Evolutionary conservation across 2,113 vertebrate species (phyloP).

Genomic region (Sarotherodon lohbergeri): DNA sequence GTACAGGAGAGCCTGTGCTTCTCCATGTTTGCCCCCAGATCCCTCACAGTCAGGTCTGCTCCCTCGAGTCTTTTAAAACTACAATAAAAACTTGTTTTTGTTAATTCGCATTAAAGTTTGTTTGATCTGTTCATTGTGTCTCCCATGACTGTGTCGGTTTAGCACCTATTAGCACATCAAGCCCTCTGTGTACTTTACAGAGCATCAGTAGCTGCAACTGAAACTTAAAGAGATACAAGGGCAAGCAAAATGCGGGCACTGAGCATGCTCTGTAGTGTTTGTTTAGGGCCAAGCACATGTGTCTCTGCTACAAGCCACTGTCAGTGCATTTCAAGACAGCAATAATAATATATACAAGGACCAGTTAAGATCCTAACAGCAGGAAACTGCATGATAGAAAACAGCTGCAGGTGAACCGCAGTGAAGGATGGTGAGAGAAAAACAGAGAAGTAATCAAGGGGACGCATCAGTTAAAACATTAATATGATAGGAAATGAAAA

Average conservation of each 20-base stretch:
- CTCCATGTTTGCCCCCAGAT: neutral
- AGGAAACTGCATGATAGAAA: neutral
- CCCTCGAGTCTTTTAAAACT: neutral
- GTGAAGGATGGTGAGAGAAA: neutral
- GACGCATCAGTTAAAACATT: neutral
- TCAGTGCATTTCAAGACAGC: neutral
- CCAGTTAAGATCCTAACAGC: neutral
- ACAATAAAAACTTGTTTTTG: neutral
- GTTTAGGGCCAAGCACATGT: neutral
- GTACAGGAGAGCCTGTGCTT: neutral
- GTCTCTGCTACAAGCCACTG: neutral
- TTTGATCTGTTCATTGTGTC: neutral
- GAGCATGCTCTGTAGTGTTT: neutral
- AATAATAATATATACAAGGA: neutral
- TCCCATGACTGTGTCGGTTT: neutral
- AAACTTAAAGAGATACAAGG: neutral
- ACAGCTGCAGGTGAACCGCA: neutral
- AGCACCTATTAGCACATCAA: neutral
- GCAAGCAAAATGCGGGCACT: neutral
- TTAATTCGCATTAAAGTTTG: fast-evolving
- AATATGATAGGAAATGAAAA: neutral
- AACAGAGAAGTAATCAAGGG: neutral
- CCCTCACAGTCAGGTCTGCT: neutral
- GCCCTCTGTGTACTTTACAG: neutral
- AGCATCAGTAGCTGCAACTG: neutral